Evolutionary conservation across 2,888 invertebrate genomes (phyloP).

Genomic region (Actias luna): DNA sequence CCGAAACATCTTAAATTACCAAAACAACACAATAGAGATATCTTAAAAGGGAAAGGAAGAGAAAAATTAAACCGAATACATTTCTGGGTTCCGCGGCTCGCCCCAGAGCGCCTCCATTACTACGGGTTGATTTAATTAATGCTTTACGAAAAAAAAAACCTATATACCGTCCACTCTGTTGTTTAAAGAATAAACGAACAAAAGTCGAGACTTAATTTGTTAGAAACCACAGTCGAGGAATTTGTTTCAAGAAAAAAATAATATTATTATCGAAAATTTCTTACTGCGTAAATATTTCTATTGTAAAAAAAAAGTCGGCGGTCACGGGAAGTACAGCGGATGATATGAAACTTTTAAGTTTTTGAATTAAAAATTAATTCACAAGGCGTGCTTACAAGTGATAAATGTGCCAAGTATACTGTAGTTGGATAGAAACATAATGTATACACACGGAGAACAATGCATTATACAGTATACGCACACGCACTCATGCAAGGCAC

Average conservation of each 20-base stretch:
- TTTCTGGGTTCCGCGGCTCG: slow-evolving; percentile 30
- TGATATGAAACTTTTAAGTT: too few relatives aligned
- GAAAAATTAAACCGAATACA: slow-evolving; percentile 27
- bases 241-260: not conserved
- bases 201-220: slow-evolving; percentile 21
- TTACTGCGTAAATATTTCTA: not conserved
- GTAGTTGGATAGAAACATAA: too few relatives aligned
- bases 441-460: too few relatives aligned
- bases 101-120: slow-evolving; percentile 43
- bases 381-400: too few relatives aligned
- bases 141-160: slow-evolving; percentile 42
- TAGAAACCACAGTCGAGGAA: not conserved
- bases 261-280: not conserved
- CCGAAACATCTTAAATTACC: slow-evolving; percentile 26
- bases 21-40: slow-evolving; percentile 32
- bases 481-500: too few relatives aligned
- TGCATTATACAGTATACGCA: too few relatives aligned
- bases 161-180: slow-evolving; percentile 41
- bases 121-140: slow-evolving; percentile 62
- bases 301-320: not conserved
- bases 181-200: slow-evolving; percentile 52
- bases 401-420: too few relatives aligned
- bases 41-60: slow-evolving; percentile 28
- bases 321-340: too few relatives aligned
- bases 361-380: too few relatives aligned